Conservation (phyloP, 2,113 vertebrate species). For the Cebidichthys violaceus region DNA sequence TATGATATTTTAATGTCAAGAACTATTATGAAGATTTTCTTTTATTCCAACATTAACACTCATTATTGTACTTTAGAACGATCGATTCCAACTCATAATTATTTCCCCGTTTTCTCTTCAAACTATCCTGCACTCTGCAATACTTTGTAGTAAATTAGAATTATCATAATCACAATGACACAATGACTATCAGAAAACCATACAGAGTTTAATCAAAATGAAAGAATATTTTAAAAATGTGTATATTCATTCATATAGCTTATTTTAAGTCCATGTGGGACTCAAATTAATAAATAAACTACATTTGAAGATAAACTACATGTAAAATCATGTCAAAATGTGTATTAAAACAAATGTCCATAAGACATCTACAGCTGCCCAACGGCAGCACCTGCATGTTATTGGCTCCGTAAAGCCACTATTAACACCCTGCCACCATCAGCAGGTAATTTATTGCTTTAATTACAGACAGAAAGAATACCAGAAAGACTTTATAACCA, state of each 20-base stretch:
- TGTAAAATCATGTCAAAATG: neutral
- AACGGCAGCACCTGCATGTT: constrained; percentile 66
- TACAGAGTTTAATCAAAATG: neutral
- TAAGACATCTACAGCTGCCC: neutral
- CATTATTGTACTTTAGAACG: neutral
- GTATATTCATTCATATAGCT: neutral
- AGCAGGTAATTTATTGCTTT: constrained; percentile 78
- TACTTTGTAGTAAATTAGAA: neutral
- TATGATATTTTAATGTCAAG: neutral
- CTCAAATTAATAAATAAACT: neutral
- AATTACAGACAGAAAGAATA: constrained; percentile 79
- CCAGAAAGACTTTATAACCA: constrained; percentile 66
- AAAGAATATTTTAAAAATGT: neutral
- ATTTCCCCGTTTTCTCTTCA: neutral
- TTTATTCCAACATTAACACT: neutral
- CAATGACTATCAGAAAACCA: neutral
- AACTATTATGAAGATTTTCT: neutral
- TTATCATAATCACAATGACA: neutral
- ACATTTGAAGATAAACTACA: neutral
- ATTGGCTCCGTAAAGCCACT: constrained; percentile 63
- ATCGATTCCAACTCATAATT: neutral
- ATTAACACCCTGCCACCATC: constrained; percentile 75
- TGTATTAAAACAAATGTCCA: constrained; percentile 8
- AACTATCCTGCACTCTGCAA: neutral
- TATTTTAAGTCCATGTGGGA: neutral